These are phyloP conservation scores for Batillaria attramentaria DNA, from an alignment of 1,140 invertebrate species.

Conservation along the genomic window DNA sequence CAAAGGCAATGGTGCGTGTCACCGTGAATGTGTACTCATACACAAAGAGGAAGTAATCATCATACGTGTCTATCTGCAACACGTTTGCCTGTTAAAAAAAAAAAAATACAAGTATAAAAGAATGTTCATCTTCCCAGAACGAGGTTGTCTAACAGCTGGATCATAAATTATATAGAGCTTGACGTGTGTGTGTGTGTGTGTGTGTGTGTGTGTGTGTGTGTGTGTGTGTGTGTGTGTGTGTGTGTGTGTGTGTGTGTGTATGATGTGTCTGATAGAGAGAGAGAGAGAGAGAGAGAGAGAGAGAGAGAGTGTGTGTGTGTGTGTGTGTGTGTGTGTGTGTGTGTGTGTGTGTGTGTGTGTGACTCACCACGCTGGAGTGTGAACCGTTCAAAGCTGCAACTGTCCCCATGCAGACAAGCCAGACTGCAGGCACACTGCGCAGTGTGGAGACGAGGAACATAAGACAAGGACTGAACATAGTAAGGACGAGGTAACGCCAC, in stretches of 20 bases:
- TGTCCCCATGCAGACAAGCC: not conserved
- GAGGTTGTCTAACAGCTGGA: no score
- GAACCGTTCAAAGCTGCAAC: not conserved
- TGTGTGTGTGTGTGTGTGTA: not conserved
- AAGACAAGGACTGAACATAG: not conserved
- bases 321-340: no score
- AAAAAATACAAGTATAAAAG: not conserved
- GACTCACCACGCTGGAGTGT: no score
- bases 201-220: not conserved
- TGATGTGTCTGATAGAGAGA: not conserved
- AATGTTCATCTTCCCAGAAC: not conserved
- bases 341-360: no score
- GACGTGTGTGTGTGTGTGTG: not conserved
- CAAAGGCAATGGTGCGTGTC: not conserved
- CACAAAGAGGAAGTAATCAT: not conserved
- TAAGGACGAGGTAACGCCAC: not conserved
- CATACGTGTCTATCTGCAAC: not conserved
- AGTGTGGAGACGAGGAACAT: not conserved
- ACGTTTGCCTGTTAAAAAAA: not conserved
- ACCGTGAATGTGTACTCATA: not conserved
- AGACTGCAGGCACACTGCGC: not conserved
- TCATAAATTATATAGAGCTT: no score
- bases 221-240: slow-evolving; percentile 2
- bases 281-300: slow-evolving; percentile 18
- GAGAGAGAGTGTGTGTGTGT: slow-evolving; percentile 1